Evolutionary conservation across 2,113 vertebrate species (phyloP).

Genomic region (Ictidomys tridecemlineatus): DNA sequence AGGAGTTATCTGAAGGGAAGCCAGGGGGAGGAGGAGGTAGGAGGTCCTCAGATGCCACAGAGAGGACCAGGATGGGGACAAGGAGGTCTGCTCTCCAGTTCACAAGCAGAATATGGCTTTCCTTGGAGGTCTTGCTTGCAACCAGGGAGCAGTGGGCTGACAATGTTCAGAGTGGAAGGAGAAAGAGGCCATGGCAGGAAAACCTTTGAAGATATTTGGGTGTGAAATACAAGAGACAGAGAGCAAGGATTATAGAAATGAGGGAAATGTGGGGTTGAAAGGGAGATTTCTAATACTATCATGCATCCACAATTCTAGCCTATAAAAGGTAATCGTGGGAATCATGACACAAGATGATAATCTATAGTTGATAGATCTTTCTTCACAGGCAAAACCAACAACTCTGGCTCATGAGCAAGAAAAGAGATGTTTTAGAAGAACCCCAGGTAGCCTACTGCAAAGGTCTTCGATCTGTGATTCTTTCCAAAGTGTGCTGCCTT

Average conservation of each 20-base stretch:
- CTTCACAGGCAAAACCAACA: not conserved
- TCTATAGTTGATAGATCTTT: not conserved
- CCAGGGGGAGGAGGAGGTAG: not conserved
- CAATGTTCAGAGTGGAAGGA: not conserved
- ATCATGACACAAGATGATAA: too few relatives aligned
- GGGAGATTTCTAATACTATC: too few relatives aligned
- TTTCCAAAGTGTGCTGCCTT: not conserved
- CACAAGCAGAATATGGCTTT: not conserved
- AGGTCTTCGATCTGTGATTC: not conserved
- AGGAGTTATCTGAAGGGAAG: not conserved
- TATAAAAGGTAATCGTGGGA: too few relatives aligned
- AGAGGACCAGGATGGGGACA: too few relatives aligned
- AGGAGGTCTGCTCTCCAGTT: not conserved
- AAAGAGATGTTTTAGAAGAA: not conserved
- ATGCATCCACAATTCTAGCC: too few relatives aligned
- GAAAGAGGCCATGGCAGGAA: not conserved
- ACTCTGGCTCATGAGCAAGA: not conserved
- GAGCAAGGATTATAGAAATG: not conserved
- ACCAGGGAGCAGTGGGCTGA: not conserved
- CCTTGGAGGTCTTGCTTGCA: fast-evolving
- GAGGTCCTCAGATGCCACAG: not conserved
- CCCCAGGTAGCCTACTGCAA: fast-evolving
- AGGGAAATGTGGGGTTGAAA: not conserved
- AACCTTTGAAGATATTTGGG: not conserved
- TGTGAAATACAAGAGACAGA: not conserved